phyloP scores from a whole-genome alignment of 2,797 vertebrate genomes.

The Hafferia zeledoni region DNA sequence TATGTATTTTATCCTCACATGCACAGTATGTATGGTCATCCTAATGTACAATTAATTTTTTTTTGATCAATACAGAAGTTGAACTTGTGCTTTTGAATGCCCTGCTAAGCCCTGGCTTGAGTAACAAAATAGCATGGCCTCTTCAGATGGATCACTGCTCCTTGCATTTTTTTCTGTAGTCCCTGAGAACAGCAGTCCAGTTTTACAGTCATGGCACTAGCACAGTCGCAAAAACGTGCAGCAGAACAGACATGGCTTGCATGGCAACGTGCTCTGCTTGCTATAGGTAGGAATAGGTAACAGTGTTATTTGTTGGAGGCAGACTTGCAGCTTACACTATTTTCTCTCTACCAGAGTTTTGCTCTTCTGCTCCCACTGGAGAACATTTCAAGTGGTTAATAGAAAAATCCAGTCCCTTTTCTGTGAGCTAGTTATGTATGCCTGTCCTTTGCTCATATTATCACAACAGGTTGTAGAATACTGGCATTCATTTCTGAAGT shows the following conservation, averaged over 20 bases:
- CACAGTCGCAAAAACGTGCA: background rate
- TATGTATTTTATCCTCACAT: background rate
- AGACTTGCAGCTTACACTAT: background rate
- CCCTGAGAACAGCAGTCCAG: background rate
- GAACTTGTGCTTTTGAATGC: background rate
- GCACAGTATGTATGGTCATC: background rate
- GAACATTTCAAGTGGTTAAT: background rate
- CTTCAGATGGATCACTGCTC: background rate
- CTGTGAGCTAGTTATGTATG: background rate
- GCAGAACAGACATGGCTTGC: background rate
- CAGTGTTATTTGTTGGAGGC: background rate
- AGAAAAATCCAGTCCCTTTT: background rate
- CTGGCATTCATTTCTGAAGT: background rate
- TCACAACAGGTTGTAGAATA: background rate
- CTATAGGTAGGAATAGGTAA: background rate
- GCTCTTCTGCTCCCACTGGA: background rate
- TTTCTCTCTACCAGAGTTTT: background rate
- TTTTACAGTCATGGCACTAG: background rate
- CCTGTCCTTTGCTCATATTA: background rate
- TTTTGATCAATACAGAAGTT: background rate
- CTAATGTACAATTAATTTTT: background rate
- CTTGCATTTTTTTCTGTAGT: background rate
- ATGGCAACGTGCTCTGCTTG: fast-evolving
- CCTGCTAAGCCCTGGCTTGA: background rate
- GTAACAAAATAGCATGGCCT: background rate